Conservation (phyloP, 2,113 vertebrate genomes). For the Cricetomys ansorgei region DNA sequence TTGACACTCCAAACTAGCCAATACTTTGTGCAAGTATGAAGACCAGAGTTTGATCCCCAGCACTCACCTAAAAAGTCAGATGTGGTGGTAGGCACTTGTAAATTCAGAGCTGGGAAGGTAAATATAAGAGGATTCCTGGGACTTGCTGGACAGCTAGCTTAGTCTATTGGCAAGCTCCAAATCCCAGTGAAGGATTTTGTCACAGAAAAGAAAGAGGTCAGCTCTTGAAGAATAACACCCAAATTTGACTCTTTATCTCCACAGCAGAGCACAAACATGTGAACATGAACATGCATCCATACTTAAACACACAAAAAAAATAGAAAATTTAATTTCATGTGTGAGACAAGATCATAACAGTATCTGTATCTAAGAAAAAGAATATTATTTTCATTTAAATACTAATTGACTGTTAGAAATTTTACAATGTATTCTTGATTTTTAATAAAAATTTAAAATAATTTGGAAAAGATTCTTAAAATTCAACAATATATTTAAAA, state of each 20-base stretch:
- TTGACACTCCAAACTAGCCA: neutral
- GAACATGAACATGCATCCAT: neutral
- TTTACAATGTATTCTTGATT: neutral
- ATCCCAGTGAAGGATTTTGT: neutral
- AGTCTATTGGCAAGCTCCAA: neutral
- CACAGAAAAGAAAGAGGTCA: neutral
- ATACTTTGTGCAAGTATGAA: neutral
- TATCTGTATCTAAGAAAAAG: neutral
- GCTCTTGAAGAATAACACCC: neutral
- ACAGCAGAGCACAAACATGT: neutral
- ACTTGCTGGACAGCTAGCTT: neutral
- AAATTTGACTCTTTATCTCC: neutral
- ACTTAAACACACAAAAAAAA: neutral
- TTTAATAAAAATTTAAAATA: neutral
- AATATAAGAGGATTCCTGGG: neutral
- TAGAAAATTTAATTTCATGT: neutral
- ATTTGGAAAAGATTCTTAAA: neutral
- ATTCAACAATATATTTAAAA: neutral
- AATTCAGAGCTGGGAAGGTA: neutral
- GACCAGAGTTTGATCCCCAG: neutral
- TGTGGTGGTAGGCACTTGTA: no score
- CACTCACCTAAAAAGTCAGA: neutral
- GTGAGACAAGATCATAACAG: neutral
- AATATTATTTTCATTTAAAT: constrained; percentile 20
- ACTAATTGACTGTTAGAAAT: constrained; percentile 29